phyloP scores from a whole-genome alignment of 2,888 invertebrate genomes.

The Euzetes globulus region DNA sequence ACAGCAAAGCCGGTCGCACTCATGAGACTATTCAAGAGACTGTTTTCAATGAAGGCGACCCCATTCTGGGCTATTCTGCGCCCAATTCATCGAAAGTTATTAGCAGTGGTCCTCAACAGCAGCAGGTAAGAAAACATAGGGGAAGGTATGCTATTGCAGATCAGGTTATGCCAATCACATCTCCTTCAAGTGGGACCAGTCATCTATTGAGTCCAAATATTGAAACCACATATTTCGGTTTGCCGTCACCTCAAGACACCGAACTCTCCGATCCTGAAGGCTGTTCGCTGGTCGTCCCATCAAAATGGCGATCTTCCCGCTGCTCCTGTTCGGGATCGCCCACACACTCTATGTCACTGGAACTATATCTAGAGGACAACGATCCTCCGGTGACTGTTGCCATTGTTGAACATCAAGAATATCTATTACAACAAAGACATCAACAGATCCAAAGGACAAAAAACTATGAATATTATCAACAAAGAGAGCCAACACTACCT shows the following conservation, averaged over 20 bases:
- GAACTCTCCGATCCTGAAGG: conserved; percentile 43
- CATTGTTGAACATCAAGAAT: conserved; percentile 32
- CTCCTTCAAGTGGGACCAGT: conserved; percentile 33
- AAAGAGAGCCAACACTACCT: not conserved
- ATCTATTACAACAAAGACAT: conserved; percentile 28
- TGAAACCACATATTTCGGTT: conserved; percentile 34
- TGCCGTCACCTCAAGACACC: conserved; percentile 43
- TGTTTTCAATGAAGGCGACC: conserved; percentile 21
- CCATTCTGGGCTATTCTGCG: conserved; percentile 7
- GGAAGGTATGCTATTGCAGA: conserved; percentile 30
- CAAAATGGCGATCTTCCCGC: conserved; percentile 31
- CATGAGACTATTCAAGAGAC: conserved; percentile 30
- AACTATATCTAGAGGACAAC: conserved; percentile 27
- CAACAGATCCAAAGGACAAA: not conserved
- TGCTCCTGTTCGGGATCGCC: conserved; percentile 37
- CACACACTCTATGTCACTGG: conserved; percentile 35
- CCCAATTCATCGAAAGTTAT: conserved; percentile 11
- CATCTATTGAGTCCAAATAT: conserved; percentile 34
- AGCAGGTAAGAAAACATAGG: conserved; percentile 32
- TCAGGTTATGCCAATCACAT: conserved; percentile 26
- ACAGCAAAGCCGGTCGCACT: not conserved
- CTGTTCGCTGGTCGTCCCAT: conserved; percentile 37
- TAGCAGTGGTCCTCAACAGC: not conserved
- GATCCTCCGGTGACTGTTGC: conserved; percentile 28
- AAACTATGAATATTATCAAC: not conserved